A percentile compares a stretch with the other conserved stretches of the same genome.
Conservation (phyloP, 2,888 invertebrate genomes). For the Agrenia bidenticulata region DNA sequence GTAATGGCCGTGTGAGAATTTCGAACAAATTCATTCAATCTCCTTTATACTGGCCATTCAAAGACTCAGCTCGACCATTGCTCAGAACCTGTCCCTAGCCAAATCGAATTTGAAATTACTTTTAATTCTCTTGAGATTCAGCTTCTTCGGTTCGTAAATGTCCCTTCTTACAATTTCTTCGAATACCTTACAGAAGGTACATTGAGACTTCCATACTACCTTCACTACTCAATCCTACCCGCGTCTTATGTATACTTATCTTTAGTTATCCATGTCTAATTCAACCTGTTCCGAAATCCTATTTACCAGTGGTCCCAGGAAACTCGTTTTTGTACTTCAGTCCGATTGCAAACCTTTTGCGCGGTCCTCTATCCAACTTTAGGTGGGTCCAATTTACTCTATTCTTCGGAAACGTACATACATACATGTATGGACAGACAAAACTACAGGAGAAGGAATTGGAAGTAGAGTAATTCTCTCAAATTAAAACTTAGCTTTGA, state of each 20-base stretch:
- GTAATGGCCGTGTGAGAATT: constrained; percentile 41
- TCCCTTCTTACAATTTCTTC: constrained; percentile 22
- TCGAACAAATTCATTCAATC: constrained; percentile 47
- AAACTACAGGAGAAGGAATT: neutral
- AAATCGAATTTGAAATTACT: constrained; percentile 50
- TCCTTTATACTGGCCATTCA: constrained; percentile 43
- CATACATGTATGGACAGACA: too few relatives aligned
- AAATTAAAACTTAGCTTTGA: constrained; percentile 22
- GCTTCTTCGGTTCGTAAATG: constrained; percentile 40
- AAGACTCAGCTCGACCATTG: constrained; percentile 40
- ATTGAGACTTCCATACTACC: neutral
- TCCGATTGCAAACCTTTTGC: constrained; percentile 8
- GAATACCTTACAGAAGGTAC: neutral
- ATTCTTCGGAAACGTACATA: neutral
- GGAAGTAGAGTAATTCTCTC: constrained; percentile 16
- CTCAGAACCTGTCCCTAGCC: constrained; percentile 46
- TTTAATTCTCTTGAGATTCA: constrained; percentile 48
- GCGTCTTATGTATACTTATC: constrained; percentile 18
- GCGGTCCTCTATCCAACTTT: constrained; percentile 3
- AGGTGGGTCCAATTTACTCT: constrained; percentile 14
- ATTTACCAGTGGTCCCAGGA: constrained; percentile 27
- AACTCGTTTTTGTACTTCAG: constrained; percentile 23
- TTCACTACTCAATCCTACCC: constrained; percentile 1
- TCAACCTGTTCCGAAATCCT: constrained; percentile 23
- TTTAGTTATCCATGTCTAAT: constrained; percentile 26